phyloP scores from a whole-genome alignment of 2,113 vertebrate genomes.

The Mionectes macconnelli region DNA sequence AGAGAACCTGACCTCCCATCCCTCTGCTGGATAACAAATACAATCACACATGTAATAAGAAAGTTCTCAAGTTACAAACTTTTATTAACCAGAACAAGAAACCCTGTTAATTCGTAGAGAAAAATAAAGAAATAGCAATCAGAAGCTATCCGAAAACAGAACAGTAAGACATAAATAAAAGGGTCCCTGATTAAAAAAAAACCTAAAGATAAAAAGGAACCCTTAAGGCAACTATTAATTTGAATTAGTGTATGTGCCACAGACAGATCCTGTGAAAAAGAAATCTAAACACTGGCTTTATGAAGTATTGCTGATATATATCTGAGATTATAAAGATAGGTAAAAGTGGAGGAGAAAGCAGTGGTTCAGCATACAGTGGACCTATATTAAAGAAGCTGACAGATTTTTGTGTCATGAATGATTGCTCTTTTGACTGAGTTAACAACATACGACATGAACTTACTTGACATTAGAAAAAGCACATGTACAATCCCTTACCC shows the following conservation, averaged over 20 bases:
- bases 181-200: neutral
- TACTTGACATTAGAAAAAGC: neutral
- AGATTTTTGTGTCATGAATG: neutral
- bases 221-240: neutral
- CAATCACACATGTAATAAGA: neutral
- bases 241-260: neutral
- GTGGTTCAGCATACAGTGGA: neutral
- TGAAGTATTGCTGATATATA: neutral
- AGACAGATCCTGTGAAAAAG: neutral
- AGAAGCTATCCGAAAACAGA: neutral
- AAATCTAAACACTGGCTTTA: neutral
- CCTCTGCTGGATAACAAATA: conserved; percentile 43
- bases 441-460: neutral
- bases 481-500: neutral
- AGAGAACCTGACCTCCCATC: conserved; percentile 20
- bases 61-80: conserved; percentile 32
- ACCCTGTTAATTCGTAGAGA: neutral
- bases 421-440: neutral
- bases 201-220: neutral
- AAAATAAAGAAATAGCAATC: neutral
- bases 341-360: neutral
- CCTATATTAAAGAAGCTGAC: neutral
- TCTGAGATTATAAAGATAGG: neutral
- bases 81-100: neutral
- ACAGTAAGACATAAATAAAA: neutral